Base-by-base conservation (phyloP, 2,797 vertebrate genomes). In the Astyanax mexicanus region DNA sequence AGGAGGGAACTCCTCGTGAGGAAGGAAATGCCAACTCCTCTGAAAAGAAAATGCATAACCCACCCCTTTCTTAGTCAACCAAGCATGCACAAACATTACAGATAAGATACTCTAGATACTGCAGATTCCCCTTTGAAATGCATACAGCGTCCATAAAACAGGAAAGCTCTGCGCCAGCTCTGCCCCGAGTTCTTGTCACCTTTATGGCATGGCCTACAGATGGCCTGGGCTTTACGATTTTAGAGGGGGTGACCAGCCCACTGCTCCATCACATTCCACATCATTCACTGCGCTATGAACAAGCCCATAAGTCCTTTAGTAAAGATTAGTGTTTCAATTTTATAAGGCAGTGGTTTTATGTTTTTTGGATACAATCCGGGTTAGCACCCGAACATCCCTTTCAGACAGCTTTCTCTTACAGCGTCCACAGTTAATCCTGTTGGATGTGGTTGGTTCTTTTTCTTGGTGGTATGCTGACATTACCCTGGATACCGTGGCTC, bases 1-100 rank as follows among this genome's bases (percentile, higher is more conserved):
- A 19, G 67, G 54, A 57, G 67, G 72, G 67, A 79, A 77, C 58
- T 81, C 74, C 75, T 68, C 49, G 6, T 10, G 19, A 74, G 82
- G 69, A 74, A 79, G 79, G 79, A 81, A 84, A 77, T 44, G 45
- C 55, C 64, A 58, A 52, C 68, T 73, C 40, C 9, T 12, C 35
- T 74, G 11, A 80, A 70, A 54, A 44, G 58, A 73, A 55, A 25
- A 57, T 79, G 71, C 84, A 64, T 71, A 49, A 79, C 9, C 1
- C 38, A 40, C 61, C 67, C 65, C 69, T 23, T 68, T 81, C 82
- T 47, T 11, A 10, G 35, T 69, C 35, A 62, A 54, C 42, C 47
- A 61, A 62, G 77, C 44, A 21, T 67, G 37, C 80, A n/a, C n/a
- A 80, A 82, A 76, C 78, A 62, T 69, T 12, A 68, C 71, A 75